Evolutionary conservation across 2,113 vertebrate genomes (phyloP).

Genomic region (Takifugu flavidus): DNA sequence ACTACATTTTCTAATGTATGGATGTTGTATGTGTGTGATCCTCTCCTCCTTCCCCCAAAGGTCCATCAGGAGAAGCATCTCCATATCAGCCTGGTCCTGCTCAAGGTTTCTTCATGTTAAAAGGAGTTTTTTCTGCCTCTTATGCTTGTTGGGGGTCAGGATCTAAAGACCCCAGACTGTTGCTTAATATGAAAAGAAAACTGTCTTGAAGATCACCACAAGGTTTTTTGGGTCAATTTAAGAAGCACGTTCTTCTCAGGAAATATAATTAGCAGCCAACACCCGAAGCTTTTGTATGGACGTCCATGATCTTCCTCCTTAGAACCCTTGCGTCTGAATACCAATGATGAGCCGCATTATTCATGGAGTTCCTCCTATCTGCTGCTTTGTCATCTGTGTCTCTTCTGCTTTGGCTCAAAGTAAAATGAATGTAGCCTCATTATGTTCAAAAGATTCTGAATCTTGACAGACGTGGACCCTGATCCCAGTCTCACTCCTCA

Average conservation of each 20-base stretch:
- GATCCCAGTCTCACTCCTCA: conserved; percentile 52
- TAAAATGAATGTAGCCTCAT: conserved; percentile 32
- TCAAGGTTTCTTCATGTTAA: too few species aligned
- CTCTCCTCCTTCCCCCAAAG: too few species aligned
- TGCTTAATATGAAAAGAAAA: too few species aligned
- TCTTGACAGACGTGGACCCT: conserved; percentile 47
- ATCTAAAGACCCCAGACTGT: too few species aligned
- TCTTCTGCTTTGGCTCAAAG: not conserved
- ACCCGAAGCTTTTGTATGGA: conserved; percentile 1
- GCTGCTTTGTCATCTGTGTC: conserved; percentile 8
- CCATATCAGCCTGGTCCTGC: too few species aligned
- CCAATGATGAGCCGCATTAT: conserved; percentile 25
- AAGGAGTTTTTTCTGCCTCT: too few species aligned
- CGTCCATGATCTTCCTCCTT: conserved; percentile 17
- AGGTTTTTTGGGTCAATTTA: conserved; percentile 11
- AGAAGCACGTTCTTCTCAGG: conserved; percentile 12
- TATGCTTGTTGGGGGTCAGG: too few species aligned
- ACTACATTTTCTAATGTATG: too few species aligned
- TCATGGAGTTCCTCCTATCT: not conserved
- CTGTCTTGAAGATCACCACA: too few species aligned
- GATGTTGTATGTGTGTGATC: too few species aligned
- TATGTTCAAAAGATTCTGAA: conserved; percentile 20
- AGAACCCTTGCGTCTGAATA: conserved; percentile 34
- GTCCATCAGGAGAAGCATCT: too few species aligned
- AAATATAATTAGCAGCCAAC: conserved; percentile 39